These are phyloP conservation scores for Latrodectus hesperus DNA, from an alignment of 2,888 invertebrate species.

Conservation along the genomic window DNA sequence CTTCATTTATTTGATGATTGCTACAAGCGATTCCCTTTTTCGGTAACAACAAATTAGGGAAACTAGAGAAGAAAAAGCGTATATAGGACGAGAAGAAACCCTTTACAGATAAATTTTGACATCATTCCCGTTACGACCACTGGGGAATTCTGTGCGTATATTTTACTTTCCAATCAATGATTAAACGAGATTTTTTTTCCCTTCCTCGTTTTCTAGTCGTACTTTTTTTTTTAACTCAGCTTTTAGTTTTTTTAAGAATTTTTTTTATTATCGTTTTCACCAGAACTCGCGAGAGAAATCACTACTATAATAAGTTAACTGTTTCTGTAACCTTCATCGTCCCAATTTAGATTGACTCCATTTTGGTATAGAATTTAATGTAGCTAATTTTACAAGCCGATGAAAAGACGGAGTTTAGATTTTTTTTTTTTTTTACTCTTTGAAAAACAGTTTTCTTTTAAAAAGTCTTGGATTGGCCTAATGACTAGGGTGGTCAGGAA, in stretches of 20 bases:
- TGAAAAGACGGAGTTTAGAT: slow-evolving; percentile 25
- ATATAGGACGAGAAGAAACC: slow-evolving; percentile 11
- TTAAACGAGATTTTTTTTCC: slow-evolving; percentile 33
- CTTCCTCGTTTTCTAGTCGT: neutral
- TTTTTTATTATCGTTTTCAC: slow-evolving; percentile 13
- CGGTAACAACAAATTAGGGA: slow-evolving; percentile 37
- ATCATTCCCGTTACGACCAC: slow-evolving; percentile 47
- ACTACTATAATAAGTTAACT: slow-evolving; percentile 46
- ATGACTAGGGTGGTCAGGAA: neutral
- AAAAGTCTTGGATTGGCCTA: slow-evolving; percentile 1
- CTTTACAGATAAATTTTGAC: slow-evolving; percentile 52
- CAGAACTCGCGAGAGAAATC: slow-evolving; percentile 8
- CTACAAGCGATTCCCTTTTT: slow-evolving; percentile 19
- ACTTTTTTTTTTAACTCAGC: neutral
- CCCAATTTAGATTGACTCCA: slow-evolving; percentile 39
- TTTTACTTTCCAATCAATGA: slow-evolving; percentile 56
- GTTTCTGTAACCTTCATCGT: slow-evolving; percentile 32
- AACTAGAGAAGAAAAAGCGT: slow-evolving; percentile 3
- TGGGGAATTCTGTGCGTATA: slow-evolving; percentile 41
- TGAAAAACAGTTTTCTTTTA: slow-evolving; percentile 32
- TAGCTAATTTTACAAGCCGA: slow-evolving; percentile 41
- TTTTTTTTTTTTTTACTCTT: neutral
- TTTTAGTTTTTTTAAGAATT: slow-evolving; percentile 10
- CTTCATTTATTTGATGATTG: slow-evolving; percentile 58
- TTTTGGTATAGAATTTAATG: slow-evolving; percentile 31